Evolutionary conservation across 2,113 vertebrate species (phyloP).

Genomic region (Stigmatopora argus): DNA sequence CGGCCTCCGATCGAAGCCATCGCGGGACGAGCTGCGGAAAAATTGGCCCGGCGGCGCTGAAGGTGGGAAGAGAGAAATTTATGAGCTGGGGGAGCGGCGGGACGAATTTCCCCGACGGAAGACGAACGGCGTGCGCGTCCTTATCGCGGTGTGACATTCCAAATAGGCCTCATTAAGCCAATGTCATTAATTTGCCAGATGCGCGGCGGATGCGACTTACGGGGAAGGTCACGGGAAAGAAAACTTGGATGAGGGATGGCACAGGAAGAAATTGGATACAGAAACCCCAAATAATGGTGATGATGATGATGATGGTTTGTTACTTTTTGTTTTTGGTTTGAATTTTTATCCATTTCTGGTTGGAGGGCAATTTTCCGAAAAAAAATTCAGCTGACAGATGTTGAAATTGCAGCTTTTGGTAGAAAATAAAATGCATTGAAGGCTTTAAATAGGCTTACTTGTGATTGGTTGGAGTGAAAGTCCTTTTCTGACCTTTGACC

Average conservation of each 20-base stretch:
- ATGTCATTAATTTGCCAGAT: slow-evolving; percentile 69
- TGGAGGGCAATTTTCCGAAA: too few relatives aligned
- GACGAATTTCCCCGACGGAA: slow-evolving; percentile 49
- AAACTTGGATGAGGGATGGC: slow-evolving; percentile 39
- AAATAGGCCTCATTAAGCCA: slow-evolving; percentile 66
- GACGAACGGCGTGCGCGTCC: slow-evolving; percentile 34
- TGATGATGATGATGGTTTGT: too few relatives aligned
- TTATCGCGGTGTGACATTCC: slow-evolving; percentile 56
- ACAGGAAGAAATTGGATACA: too few relatives aligned
- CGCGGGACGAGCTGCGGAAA: slow-evolving; percentile 34
- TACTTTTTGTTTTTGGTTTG: too few relatives aligned
- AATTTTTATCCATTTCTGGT: too few relatives aligned
- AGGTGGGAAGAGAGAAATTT: slow-evolving; percentile 26
- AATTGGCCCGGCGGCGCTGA: slow-evolving; percentile 24
- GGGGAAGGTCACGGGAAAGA: slow-evolving; percentile 51
- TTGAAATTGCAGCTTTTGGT: too few relatives aligned
- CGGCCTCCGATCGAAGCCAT: slow-evolving; percentile 44
- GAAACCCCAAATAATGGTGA: too few relatives aligned
- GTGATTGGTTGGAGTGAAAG: too few relatives aligned
- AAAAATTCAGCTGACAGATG: too few relatives aligned
- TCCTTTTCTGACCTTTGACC: too few relatives aligned
- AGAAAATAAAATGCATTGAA: too few relatives aligned
- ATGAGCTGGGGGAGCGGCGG: slow-evolving; percentile 38
- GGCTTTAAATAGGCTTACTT: too few relatives aligned
- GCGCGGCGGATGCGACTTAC: slow-evolving; percentile 40